A percentile compares a stretch with the other conserved stretches of the same genome.
These are phyloP conservation scores for Drosophila prostipennis DNA, from an alignment of 2,888 invertebrate genomes.

Conservation along the genomic window DNA sequence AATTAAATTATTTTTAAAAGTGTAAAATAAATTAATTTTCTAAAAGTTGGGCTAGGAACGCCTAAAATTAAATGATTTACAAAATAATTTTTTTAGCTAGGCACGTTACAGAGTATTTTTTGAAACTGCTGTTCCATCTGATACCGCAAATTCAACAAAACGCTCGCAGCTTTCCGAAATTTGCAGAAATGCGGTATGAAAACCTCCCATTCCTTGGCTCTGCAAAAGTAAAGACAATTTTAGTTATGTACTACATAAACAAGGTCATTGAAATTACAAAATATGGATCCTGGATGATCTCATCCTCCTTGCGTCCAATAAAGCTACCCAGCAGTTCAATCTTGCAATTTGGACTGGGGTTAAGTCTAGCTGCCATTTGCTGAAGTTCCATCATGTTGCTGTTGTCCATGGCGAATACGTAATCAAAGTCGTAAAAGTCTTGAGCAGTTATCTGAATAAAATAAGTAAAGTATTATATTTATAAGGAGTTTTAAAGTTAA, in stretches of 20 bases:
- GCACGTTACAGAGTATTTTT: too few species aligned
- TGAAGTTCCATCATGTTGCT: slow-evolving; percentile 90
- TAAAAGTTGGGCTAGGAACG: too few species aligned
- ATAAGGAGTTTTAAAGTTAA: not conserved
- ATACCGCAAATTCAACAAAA: slow-evolving; percentile 48
- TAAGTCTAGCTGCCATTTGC: slow-evolving; percentile 84
- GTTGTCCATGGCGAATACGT: slow-evolving; percentile 97
- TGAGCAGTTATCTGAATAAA: slow-evolving; percentile 86
- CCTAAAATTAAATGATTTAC: too few species aligned
- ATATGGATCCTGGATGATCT: slow-evolving; percentile 94
- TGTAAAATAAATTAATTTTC: too few species aligned
- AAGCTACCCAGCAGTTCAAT: slow-evolving; percentile 92
- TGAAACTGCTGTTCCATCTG: too few species aligned
- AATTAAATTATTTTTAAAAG: too few species aligned
- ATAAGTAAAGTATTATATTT: not conserved
- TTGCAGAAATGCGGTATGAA: slow-evolving; percentile 73
- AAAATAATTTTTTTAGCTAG: too few species aligned
- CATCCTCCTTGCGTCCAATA: slow-evolving; percentile 89
- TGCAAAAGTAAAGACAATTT: slow-evolving; percentile 34
- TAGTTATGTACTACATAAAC: not conserved
- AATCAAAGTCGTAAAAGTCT: slow-evolving; percentile 92
- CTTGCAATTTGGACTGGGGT: slow-evolving; percentile 87
- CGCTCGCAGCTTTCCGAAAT: slow-evolving; percentile 70
- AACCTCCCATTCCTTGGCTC: slow-evolving; percentile 75
- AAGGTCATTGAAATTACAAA: slow-evolving; percentile 87